Evolutionary conservation across 2,113 vertebrate species (phyloP).

Genomic region (Elaphurus davidianus): DNA sequence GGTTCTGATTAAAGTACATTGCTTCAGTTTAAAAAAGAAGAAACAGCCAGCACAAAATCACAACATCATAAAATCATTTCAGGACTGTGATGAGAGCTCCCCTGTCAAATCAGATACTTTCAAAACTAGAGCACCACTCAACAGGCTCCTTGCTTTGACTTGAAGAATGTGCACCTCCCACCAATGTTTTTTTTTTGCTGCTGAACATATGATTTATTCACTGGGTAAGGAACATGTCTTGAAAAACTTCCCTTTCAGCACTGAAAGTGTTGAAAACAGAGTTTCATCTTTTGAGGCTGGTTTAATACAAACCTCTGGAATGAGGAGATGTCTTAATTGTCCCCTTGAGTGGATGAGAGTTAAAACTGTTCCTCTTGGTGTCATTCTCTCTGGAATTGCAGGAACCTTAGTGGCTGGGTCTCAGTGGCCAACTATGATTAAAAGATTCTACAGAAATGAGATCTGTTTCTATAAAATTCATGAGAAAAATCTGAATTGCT

Average conservation of each 20-base stretch:
- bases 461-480: conserved; percentile 7
- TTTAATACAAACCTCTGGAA: background rate
- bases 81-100: conserved; percentile 28
- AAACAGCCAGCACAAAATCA: conserved; percentile 47
- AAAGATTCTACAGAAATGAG: conserved; percentile 5
- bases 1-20: conserved; percentile 53
- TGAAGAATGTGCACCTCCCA: conserved; percentile 36
- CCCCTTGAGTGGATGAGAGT: background rate
- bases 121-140: conserved; percentile 36
- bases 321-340: background rate
- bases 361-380: background rate
- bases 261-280: conserved; percentile 21
- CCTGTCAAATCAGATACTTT: conserved; percentile 35
- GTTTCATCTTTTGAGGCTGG: background rate
- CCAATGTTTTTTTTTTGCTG: conserved; percentile 21
- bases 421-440: background rate
- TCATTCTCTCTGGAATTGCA: background rate
- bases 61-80: conserved; percentile 41
- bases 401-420: background rate
- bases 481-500: conserved; percentile 1
- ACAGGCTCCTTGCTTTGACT: conserved; percentile 26
- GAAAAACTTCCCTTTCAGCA: conserved; percentile 9
- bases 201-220: conserved; percentile 38
- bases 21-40: conserved; percentile 28
- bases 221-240: background rate